A percentile compares a stretch with the other conserved stretches of the same genome.
phyloP scores from a whole-genome alignment of 1,140 invertebrate species.

The Penaeus indicus region DNA sequence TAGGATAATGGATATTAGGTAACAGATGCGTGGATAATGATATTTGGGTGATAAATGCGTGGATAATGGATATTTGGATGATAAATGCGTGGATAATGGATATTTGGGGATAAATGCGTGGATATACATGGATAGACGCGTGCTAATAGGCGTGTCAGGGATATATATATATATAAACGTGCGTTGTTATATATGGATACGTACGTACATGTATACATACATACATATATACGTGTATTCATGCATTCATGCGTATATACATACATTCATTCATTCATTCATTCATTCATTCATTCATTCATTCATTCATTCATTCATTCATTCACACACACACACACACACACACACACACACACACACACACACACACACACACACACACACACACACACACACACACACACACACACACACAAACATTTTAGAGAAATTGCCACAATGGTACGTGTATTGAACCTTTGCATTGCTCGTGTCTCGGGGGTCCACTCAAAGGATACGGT shows the following conservation, averaged over 20 bases:
- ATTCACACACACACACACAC: background rate
- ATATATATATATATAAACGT: constrained; percentile 1
- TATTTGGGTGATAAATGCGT: too few species aligned
- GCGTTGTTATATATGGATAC: background rate
- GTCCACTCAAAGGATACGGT: too few species aligned
- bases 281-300: background rate
- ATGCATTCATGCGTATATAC: background rate
- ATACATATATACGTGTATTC: background rate
- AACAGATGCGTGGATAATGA: too few species aligned
- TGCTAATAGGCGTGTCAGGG: background rate
- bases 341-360: background rate
- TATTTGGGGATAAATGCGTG: too few species aligned
- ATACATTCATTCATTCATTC: background rate
- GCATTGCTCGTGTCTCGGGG: too few species aligned
- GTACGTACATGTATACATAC: background rate
- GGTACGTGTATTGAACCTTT: too few species aligned
- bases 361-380: background rate
- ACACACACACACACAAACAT: background rate
- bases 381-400: background rate
- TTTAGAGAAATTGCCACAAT: too few species aligned
- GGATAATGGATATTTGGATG: too few species aligned
- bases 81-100: too few species aligned
- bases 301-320: background rate
- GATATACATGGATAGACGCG: too few species aligned
- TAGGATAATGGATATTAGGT: too few species aligned